A percentile compares a stretch with the other conserved stretches of the same genome.
phyloP scores from a whole-genome alignment of 2,113 vertebrate genomes.

The Glaucomys volans region DNA sequence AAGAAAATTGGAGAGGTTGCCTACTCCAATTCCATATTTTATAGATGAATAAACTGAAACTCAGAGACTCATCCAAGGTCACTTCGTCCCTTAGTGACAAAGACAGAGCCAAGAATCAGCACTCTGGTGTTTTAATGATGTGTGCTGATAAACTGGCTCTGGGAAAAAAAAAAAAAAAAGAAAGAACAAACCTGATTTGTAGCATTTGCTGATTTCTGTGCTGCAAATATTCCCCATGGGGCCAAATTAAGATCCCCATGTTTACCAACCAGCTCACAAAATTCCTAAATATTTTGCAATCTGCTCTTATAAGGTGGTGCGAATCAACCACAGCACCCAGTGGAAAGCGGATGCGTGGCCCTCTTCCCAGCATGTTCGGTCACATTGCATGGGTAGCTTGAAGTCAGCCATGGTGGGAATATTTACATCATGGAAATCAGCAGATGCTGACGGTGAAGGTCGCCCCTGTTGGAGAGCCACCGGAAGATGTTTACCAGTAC shows the following conservation, averaged over 20 bases:
- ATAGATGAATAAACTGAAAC: background rate
- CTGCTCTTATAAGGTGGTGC: background rate
- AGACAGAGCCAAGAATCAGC: background rate
- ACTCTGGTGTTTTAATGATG: background rate
- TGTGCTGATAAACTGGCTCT: background rate
- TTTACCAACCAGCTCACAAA: slow-evolving; percentile 8
- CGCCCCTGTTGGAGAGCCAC: background rate
- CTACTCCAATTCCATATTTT: background rate
- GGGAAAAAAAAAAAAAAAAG: background rate
- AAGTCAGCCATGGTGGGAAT: background rate
- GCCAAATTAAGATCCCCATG: background rate
- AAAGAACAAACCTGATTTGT: background rate
- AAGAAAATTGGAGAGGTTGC: background rate
- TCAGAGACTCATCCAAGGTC: background rate
- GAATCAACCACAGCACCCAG: background rate
- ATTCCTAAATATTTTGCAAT: background rate
- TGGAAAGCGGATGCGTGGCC: accelerated
- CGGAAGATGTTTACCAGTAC: background rate
- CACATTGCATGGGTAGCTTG: background rate
- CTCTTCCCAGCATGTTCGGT: background rate
- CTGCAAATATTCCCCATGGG: background rate
- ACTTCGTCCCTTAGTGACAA: background rate
- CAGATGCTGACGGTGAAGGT: background rate
- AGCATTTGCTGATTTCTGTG: background rate
- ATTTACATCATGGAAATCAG: background rate